Percentiles rank a stretch among this genome's conserved stretches.
These are phyloP conservation scores for Lordiphosa fenestrarum DNA, from an alignment of 2,888 invertebrate species.

Conservation along the genomic window DNA sequence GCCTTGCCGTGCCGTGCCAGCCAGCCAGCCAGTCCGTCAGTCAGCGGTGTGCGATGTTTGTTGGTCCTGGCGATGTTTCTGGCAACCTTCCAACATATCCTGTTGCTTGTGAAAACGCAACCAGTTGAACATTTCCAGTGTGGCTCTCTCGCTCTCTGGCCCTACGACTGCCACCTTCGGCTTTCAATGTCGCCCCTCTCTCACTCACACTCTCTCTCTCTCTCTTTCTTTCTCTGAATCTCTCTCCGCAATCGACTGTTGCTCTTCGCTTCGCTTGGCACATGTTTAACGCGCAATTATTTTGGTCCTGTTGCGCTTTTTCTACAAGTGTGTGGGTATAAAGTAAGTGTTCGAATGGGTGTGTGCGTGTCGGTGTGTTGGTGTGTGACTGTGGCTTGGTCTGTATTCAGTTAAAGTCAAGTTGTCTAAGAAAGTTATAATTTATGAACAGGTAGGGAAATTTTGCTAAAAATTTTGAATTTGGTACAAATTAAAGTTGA, in stretches of 20 bases:
- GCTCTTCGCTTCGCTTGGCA: slow-evolving; percentile 56
- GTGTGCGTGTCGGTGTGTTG: slow-evolving; percentile 3
- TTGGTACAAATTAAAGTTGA: no score
- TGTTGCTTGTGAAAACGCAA: slow-evolving; percentile 71
- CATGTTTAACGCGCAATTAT: slow-evolving; percentile 74
- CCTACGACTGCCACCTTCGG: slow-evolving; percentile 3
- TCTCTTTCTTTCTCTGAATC: slow-evolving; percentile 2
- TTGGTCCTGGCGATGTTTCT: slow-evolving; percentile 54
- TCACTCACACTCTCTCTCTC: not conserved
- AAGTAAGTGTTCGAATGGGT: not conserved
- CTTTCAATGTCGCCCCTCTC: slow-evolving; percentile 33
- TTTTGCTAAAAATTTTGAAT: slow-evolving; percentile 1
- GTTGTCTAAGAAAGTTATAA: slow-evolving; percentile 14
- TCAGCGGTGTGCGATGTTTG: slow-evolving; percentile 53
- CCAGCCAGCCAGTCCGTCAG: slow-evolving; percentile 32
- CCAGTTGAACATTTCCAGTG: slow-evolving; percentile 70
- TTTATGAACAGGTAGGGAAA: not conserved
- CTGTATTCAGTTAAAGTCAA: slow-evolving; percentile 41
- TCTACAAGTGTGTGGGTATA: slow-evolving; percentile 28
- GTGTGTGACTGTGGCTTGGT: slow-evolving; percentile 9
- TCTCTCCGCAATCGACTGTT: slow-evolving; percentile 31
- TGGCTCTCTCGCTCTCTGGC: slow-evolving; percentile 39
- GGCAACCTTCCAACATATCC: slow-evolving; percentile 67
- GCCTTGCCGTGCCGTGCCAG: slow-evolving; percentile 15
- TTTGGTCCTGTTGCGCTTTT: slow-evolving; percentile 73